phyloP scores from a whole-genome alignment of 1,140 invertebrate genomes.

The Coelopa frigida region DNA sequence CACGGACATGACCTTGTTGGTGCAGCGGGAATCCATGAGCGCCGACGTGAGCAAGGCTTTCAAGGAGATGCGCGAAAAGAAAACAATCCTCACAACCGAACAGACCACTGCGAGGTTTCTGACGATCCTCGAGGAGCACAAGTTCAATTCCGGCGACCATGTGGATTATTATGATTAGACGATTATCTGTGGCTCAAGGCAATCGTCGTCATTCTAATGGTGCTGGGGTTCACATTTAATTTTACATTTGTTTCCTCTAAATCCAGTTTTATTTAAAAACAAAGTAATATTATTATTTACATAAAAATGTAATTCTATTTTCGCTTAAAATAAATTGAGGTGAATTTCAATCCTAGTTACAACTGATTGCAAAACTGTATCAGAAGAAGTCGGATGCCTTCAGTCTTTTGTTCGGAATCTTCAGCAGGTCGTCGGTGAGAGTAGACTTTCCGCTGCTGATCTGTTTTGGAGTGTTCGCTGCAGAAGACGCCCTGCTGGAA shows the following conservation, averaged over 20 bases:
- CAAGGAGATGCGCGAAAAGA: conserved; percentile 48
- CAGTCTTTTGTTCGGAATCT: conserved; percentile 56
- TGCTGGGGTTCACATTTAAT: no score
- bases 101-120: conserved; percentile 71
- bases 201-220: background rate
- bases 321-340: background rate
- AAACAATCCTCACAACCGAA: conserved; percentile 64
- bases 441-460: conserved; percentile 33
- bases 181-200: no score
- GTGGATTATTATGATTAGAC: conserved; percentile 75
- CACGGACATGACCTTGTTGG: conserved; percentile 78
- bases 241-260: background rate
- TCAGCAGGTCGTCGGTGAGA: conserved; percentile 69
- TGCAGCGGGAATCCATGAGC: conserved; percentile 55
- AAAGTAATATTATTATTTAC: background rate
- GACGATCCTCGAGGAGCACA: conserved; percentile 59
- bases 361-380: background rate
- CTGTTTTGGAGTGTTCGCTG: conserved; percentile 18
- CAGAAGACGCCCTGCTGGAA: conserved; percentile 21
- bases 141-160: conserved; percentile 74
- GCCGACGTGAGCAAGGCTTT: conserved; percentile 56
- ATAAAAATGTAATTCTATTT: background rate
- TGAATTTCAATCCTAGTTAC: background rate
- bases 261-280: background rate
- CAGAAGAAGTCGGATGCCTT: conserved; percentile 53